Evolutionary conservation across 2,113 vertebrate species (phyloP).

Genomic region (Neomonachus schauinslandi): DNA sequence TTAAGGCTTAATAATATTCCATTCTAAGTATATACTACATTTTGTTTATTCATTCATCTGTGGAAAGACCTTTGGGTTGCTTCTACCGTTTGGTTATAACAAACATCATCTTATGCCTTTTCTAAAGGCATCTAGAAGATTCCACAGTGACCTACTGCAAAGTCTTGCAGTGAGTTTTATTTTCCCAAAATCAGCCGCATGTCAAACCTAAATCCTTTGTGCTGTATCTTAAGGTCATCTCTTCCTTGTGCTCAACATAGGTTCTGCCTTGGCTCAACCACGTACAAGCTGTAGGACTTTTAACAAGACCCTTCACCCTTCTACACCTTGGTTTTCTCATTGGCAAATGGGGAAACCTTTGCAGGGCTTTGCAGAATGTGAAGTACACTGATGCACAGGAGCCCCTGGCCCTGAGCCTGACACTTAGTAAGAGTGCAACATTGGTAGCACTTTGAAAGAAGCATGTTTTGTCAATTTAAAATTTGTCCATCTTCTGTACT

Average conservation of each 20-base stretch:
- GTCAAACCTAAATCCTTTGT: background rate
- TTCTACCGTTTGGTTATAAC: background rate
- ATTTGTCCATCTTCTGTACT: background rate
- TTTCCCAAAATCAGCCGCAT: background rate
- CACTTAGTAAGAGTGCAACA: background rate
- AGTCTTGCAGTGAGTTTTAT: background rate
- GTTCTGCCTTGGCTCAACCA: background rate
- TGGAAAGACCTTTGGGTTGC: background rate
- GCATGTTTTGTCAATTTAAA: background rate
- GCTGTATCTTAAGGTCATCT: background rate
- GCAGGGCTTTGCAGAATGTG: background rate
- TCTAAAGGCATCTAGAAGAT: background rate
- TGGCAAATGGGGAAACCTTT: background rate
- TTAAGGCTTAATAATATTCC: background rate
- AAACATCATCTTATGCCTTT: background rate
- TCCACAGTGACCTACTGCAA: background rate
- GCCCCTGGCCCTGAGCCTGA: no score
- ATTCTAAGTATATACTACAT: background rate
- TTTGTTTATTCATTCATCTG: background rate
- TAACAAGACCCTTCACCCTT: background rate
- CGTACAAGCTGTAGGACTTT: background rate
- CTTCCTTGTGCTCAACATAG: rapidly evolving
- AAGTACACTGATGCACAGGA: background rate
- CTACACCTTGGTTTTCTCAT: background rate
- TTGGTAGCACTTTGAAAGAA: background rate